Evolutionary conservation across 2,797 vertebrate species (phyloP).

Genomic region (Trachurus trachurus): DNA sequence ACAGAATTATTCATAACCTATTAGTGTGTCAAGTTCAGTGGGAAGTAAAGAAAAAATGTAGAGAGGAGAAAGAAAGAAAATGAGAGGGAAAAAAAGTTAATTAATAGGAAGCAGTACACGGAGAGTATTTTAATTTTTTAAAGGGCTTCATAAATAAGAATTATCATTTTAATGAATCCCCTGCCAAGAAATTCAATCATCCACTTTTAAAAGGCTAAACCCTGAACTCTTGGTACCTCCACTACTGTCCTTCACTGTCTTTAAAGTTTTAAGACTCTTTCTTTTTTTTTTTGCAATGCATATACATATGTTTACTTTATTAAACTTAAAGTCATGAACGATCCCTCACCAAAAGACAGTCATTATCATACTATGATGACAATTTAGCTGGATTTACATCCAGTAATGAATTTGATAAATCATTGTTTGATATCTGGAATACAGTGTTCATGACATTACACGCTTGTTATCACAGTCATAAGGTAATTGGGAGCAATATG

Average conservation of each 20-base stretch:
- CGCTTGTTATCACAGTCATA: background rate
- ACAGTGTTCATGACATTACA: background rate
- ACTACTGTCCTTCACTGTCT: conserved; percentile 70
- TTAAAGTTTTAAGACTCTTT: conserved; percentile 62
- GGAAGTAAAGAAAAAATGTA: conserved; percentile 75
- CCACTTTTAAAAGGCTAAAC: conserved; percentile 77
- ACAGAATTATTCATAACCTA: conserved; percentile 91
- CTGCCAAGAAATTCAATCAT: conserved; percentile 82
- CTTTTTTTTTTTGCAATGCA: conserved; percentile 31
- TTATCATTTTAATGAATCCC: conserved; percentile 85
- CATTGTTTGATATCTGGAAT: background rate
- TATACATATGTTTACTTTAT: conserved; percentile 44
- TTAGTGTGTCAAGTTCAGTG: conserved; percentile 87
- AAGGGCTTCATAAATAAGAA: conserved; percentile 87
- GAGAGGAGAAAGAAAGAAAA: conserved; percentile 72
- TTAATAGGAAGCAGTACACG: conserved; percentile 84
- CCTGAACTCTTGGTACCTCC: conserved; percentile 63
- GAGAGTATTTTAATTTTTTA: conserved; percentile 85
- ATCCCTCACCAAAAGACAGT: background rate
- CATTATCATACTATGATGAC: conserved; percentile 14
- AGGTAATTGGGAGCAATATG: conserved; percentile 1
- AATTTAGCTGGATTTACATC: conserved; percentile 13
- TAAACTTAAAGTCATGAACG: background rate
- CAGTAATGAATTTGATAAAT: conserved; percentile 12
- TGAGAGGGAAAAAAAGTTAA: conserved; percentile 81